phyloP scores from a whole-genome alignment of 2,888 invertebrate species.

The Sthenelais limicola region DNA sequence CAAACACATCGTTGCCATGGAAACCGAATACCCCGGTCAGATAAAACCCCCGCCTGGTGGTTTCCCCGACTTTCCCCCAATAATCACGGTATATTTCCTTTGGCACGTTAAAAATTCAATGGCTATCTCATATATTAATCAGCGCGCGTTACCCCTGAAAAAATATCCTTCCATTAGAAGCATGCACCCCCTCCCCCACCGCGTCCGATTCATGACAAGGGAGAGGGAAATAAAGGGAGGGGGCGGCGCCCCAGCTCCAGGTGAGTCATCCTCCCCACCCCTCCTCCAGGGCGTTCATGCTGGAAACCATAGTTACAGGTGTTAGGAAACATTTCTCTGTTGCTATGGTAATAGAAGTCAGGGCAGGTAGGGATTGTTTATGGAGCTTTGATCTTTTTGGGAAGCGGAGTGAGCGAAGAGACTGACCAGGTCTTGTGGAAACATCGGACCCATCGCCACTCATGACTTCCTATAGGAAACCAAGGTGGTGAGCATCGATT shows the following conservation, averaged over 20 bases:
- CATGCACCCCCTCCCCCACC: neutral
- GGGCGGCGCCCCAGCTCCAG: neutral
- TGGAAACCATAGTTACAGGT: constrained; percentile 1
- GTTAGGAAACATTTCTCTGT: constrained; percentile 7
- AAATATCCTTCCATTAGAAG: neutral
- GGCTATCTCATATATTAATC: constrained; percentile 12
- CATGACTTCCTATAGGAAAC: too few relatives aligned
- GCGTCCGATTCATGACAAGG: too few relatives aligned
- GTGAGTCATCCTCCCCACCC: neutral
- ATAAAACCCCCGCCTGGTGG: neutral
- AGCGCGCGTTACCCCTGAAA: constrained; percentile 9
- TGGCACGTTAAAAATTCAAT: constrained; percentile 4
- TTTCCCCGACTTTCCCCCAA: constrained; percentile 6
- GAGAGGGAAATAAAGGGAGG: too few relatives aligned
- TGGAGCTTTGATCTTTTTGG: too few relatives aligned
- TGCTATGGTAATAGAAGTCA: constrained; percentile 7
- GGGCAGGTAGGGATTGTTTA: too few relatives aligned
- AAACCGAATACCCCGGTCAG: constrained; percentile 17
- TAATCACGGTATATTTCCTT: constrained; percentile 15
- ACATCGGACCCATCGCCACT: too few relatives aligned
- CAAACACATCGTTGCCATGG: constrained; percentile 17
- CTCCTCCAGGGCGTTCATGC: neutral
- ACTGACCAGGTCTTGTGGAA: too few relatives aligned
- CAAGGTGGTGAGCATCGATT: too few relatives aligned
- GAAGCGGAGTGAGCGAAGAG: too few relatives aligned